phyloP scores from a whole-genome alignment of 2,113 vertebrate genomes.

The Tachysurus vachellii region DNA sequence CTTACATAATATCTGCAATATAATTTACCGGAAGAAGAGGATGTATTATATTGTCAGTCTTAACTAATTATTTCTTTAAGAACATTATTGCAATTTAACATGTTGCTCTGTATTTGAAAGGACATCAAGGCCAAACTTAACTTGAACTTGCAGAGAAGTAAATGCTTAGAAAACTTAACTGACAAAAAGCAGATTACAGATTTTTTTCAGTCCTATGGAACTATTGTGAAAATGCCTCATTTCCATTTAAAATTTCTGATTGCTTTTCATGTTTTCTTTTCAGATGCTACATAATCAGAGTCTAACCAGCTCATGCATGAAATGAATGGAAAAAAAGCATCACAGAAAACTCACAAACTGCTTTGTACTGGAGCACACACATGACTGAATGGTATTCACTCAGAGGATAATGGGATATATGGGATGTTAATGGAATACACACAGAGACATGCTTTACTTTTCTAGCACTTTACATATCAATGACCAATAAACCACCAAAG shows the following conservation, averaged over 20 bases:
- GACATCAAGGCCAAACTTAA: not conserved
- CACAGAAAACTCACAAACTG: not conserved
- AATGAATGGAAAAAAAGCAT: not conserved
- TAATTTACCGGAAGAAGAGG: not conserved
- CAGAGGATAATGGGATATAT: not conserved
- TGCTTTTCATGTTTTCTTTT: not conserved
- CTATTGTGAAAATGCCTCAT: not conserved
- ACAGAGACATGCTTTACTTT: not conserved
- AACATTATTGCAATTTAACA: not conserved
- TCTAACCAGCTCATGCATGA: slow-evolving; percentile 9
- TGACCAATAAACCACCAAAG: not conserved
- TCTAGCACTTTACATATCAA: not conserved
- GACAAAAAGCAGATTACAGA: not conserved
- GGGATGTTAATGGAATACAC: not conserved
- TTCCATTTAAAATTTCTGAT: not conserved
- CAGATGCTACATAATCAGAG: not conserved
- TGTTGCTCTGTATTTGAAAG: not conserved
- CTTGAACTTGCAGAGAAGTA: not conserved
- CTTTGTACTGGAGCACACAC: not conserved
- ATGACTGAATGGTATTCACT: not conserved
- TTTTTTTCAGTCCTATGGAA: not conserved
- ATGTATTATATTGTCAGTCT: not conserved
- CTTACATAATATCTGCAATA: not conserved
- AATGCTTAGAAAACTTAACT: not conserved
- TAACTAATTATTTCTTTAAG: not conserved